These are phyloP conservation scores for Globia sparganii DNA, from an alignment of 2,888 invertebrate species.

Conservation along the genomic window DNA sequence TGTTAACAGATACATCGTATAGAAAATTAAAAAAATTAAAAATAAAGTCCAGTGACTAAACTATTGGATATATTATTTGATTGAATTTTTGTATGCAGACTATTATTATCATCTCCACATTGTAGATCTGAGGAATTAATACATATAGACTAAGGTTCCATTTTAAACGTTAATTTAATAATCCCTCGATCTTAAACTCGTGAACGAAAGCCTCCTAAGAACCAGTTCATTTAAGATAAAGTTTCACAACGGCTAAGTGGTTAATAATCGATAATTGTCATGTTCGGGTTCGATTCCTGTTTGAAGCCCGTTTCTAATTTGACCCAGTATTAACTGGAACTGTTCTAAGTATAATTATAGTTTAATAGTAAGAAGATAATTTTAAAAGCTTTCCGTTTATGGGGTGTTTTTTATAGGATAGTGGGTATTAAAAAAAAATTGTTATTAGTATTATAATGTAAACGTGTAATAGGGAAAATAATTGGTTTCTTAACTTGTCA, in stretches of 20 bases:
- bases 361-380: conserved; percentile 52
- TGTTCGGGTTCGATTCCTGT: conserved; percentile 79
- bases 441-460: conserved; percentile 14
- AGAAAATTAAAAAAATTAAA: too few relatives aligned
- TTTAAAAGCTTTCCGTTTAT: conserved; percentile 43
- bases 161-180: conserved; percentile 33
- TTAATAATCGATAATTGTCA: conserved; percentile 86
- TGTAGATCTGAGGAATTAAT: not conserved
- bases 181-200: conserved; percentile 19
- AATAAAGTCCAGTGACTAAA: too few relatives aligned
- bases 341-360: conserved; percentile 48
- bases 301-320: conserved; percentile 80
- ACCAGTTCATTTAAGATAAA: conserved; percentile 72
- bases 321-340: conserved; percentile 78
- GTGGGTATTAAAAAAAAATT: not conserved
- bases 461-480: not conserved
- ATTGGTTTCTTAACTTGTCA: conserved; percentile 4
- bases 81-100: too few relatives aligned
- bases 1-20: too few relatives aligned
- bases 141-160: not conserved
- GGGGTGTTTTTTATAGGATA: not conserved
- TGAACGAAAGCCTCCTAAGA: conserved; percentile 64
- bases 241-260: conserved; percentile 77
- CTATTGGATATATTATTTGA: too few relatives aligned
- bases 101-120: too few relatives aligned